These are phyloP conservation scores for Scaptomyza graminum DNA, from an alignment of 1,140 invertebrate species.

Conservation along the genomic window DNA sequence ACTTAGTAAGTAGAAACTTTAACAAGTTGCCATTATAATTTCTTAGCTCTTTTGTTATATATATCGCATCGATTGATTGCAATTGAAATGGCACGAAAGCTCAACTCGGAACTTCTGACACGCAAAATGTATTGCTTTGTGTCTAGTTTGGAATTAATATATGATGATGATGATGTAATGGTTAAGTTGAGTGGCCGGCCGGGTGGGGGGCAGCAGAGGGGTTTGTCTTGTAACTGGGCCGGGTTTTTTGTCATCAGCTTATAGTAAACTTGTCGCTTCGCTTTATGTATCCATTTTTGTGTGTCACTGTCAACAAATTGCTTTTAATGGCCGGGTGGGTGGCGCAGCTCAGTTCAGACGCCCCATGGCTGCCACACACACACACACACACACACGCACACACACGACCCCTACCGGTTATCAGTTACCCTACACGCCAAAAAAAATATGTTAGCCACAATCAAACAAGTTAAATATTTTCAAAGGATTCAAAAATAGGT, in stretches of 20 bases:
- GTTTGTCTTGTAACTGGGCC: background rate
- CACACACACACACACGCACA: background rate
- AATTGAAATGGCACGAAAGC: conserved; percentile 5
- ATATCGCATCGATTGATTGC: conserved; percentile 6
- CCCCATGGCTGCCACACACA: conserved; percentile 14
- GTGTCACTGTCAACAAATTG: conserved; percentile 82
- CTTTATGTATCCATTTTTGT: conserved; percentile 75
- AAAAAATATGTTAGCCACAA: background rate
- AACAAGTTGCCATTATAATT: too few species aligned
- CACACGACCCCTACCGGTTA: background rate
- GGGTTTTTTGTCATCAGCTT: conserved; percentile 51
- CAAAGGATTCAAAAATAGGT: too few species aligned
- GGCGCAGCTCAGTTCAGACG: conserved; percentile 27
- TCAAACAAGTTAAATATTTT: too few species aligned
- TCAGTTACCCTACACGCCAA: background rate
- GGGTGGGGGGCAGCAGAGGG: too few species aligned
- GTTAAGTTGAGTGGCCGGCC: background rate
- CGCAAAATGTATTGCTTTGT: conserved; percentile 21
- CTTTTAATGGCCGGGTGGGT: conserved; percentile 75
- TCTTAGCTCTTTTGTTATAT: too few species aligned
- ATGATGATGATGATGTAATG: conserved; percentile 32
- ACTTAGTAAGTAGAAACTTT: too few species aligned
- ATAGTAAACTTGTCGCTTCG: conserved; percentile 52
- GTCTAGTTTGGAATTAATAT: conserved; percentile 10
- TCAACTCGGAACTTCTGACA: conserved; percentile 16